Evolutionary conservation across 2,888 invertebrate species (phyloP).

Genomic region (Apamea monoglypha): DNA sequence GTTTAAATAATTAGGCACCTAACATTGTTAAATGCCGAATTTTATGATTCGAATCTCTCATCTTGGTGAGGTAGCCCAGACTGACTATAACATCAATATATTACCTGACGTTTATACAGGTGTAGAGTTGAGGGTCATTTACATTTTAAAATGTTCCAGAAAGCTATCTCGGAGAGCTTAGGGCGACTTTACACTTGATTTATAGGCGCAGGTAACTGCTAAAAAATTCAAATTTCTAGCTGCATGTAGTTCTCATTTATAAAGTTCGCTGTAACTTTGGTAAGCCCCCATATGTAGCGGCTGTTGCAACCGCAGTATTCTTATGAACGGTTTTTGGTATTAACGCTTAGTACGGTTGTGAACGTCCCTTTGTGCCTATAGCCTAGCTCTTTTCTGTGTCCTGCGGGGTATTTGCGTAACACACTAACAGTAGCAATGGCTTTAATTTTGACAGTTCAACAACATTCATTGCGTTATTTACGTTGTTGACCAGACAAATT

Average conservation of each 20-base stretch:
- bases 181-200: conserved; percentile 87
- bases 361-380: background rate
- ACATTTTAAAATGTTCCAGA: conserved; percentile 88
- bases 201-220: conserved; percentile 89
- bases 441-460: background rate
- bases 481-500: no score
- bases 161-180: conserved; percentile 86
- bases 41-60: conserved; percentile 15
- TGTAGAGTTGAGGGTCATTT: conserved; percentile 81
- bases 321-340: conserved; percentile 11
- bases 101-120: conserved; percentile 46
- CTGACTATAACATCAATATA: conserved; percentile 24
- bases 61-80: conserved; percentile 38
- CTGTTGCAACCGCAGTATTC: conserved; percentile 36
- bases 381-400: background rate
- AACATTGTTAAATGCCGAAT: background rate
- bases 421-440: background rate
- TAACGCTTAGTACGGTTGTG: background rate
- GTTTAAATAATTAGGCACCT: background rate
- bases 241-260: conserved; percentile 76
- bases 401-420: background rate
- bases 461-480: no score
- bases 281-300: conserved; percentile 76
- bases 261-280: conserved; percentile 72
- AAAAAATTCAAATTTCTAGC: conserved; percentile 88